phyloP scores from a whole-genome alignment of 2,797 vertebrate species.

The Anomalospiza imberbis region DNA sequence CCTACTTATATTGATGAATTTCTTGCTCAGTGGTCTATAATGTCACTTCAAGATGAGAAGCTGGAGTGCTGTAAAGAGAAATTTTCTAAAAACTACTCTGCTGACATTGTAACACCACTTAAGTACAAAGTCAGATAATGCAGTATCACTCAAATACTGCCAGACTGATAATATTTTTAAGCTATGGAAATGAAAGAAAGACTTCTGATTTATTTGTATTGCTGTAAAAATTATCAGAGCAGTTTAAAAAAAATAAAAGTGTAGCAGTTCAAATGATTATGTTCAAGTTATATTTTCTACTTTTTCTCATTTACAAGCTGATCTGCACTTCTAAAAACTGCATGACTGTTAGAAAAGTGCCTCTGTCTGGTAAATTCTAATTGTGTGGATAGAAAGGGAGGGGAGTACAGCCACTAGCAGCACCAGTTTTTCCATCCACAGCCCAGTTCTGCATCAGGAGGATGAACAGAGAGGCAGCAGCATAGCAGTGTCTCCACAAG shows the following conservation, averaged over 20 bases:
- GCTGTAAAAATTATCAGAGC: background rate
- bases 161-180: background rate
- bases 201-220: constrained; percentile 2
- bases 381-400: background rate
- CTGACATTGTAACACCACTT: constrained; percentile 46
- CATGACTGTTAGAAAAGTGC: background rate
- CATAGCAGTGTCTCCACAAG: fast-evolving
- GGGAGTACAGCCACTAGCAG: background rate
- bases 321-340: background rate
- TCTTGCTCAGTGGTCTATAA: constrained; percentile 32
- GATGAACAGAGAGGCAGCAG: background rate
- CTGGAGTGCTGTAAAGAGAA: constrained; percentile 25
- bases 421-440: background rate
- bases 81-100: constrained; percentile 28
- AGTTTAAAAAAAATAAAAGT: background rate
- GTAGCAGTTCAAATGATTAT: background rate
- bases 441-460: background rate
- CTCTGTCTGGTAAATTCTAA: background rate
- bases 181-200: background rate
- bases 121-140: constrained; percentile 28
- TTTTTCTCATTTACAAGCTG: background rate
- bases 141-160: background rate
- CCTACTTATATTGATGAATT: constrained; percentile 49
- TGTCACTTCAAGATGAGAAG: constrained; percentile 31
- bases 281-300: background rate